Percentiles rank a stretch among this genome's conserved stretches.
Evolutionary conservation across 2,888 invertebrate genomes (phyloP).

Genomic region (Mantis religiosa): DNA sequence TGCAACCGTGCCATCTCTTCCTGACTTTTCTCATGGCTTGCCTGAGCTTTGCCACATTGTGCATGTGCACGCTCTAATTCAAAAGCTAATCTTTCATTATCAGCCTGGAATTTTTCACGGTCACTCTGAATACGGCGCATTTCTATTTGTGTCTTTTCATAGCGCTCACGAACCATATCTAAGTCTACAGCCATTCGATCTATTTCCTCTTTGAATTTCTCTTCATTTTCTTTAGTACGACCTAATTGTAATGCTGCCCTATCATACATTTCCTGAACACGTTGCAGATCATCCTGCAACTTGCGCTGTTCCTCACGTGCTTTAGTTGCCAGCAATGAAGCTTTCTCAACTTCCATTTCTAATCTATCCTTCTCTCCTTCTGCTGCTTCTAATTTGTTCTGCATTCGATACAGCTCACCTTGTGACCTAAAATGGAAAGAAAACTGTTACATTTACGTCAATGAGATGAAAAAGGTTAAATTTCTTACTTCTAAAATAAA

Average conservation of each 20-base stretch:
- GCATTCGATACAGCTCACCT: slow-evolving; percentile 82
- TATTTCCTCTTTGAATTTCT: slow-evolving; percentile 81
- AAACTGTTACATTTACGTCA: not conserved
- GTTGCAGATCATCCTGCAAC: slow-evolving; percentile 78
- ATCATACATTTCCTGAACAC: slow-evolving; percentile 85
- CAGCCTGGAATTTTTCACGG: slow-evolving; percentile 79
- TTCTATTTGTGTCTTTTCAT: slow-evolving; percentile 84
- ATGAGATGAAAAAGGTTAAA: not conserved
- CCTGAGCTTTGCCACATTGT: slow-evolving; percentile 79
- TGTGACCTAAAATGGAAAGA: slow-evolving; percentile 62
- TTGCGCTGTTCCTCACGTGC: slow-evolving; percentile 81
- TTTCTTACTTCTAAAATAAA: not conserved
- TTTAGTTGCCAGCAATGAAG: slow-evolving; percentile 72
- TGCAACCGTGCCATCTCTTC: slow-evolving; percentile 84
- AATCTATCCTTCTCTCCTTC: slow-evolving; percentile 84
- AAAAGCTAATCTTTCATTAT: slow-evolving; percentile 78
- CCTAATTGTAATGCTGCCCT: slow-evolving; percentile 78
- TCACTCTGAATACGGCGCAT: slow-evolving; percentile 75
- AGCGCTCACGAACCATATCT: slow-evolving; percentile 82
- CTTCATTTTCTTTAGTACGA: slow-evolving; percentile 84
- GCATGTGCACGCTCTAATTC: slow-evolving; percentile 83
- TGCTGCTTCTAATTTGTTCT: slow-evolving; percentile 80
- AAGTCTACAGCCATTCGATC: slow-evolving; percentile 73
- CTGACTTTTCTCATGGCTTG: slow-evolving; percentile 81
- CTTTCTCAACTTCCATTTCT: slow-evolving; percentile 81